phyloP scores from a whole-genome alignment of 2,113 vertebrate genomes.

The Lanius collurio region DNA sequence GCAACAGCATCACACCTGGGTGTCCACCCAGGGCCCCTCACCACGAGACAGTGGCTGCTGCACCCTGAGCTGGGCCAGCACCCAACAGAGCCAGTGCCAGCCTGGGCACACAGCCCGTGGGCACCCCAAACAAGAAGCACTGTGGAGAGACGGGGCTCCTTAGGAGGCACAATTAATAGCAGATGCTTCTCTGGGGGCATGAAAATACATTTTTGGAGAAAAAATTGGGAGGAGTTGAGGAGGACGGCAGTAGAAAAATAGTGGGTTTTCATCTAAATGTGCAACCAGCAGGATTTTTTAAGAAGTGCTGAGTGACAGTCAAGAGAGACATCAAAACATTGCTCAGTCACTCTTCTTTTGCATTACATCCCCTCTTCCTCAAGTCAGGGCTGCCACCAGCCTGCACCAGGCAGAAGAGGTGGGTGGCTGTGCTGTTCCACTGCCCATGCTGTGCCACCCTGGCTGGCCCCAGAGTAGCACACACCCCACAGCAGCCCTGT shows the following conservation, averaged over 20 bases:
- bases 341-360: not conserved
- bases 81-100: not conserved
- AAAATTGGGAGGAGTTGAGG: not conserved
- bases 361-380: not conserved
- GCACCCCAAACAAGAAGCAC: not conserved
- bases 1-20: not conserved
- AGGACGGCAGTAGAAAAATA: not conserved
- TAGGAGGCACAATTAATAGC: not conserved
- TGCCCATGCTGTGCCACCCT: not conserved
- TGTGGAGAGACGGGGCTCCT: accelerated
- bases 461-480: accelerated
- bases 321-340: not conserved
- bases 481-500: accelerated
- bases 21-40: accelerated
- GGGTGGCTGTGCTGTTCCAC: not conserved
- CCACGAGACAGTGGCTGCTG: not conserved
- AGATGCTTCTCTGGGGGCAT: not conserved
- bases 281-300: not conserved
- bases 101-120: not conserved
- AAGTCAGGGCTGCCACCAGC: not conserved
- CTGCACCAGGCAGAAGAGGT: accelerated
- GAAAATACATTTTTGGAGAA: not conserved
- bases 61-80: accelerated
- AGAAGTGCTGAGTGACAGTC: not conserved
- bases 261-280: not conserved